A percentile compares a stretch with the other conserved stretches of the same genome.
Conservation (phyloP, 1,140 invertebrate genomes). For the Pachypeltis micranthus region DNA sequence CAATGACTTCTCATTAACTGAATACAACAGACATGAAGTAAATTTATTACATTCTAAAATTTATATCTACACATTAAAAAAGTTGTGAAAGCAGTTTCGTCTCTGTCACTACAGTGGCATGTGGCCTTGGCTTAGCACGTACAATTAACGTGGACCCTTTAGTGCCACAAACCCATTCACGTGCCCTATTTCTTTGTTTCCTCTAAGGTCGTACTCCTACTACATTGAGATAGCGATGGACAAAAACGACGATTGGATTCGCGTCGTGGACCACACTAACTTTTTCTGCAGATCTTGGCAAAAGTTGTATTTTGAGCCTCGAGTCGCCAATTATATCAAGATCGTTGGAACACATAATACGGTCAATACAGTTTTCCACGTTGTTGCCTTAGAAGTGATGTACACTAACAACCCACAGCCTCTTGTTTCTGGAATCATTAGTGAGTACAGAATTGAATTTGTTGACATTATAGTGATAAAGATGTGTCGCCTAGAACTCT, state of each 20-base stretch:
- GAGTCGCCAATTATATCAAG: conserved; percentile 80
- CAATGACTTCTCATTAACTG: no score
- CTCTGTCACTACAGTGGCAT: no score
- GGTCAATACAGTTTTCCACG: conserved; percentile 89
- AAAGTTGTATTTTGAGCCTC: conserved; percentile 77
- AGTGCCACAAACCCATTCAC: no score
- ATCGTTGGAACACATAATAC: conserved; percentile 92
- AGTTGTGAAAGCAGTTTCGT: no score
- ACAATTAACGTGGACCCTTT: no score
- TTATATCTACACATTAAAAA: no score
- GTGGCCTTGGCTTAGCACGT: no score
- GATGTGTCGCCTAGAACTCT: no score
- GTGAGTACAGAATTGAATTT: conserved; percentile 29
- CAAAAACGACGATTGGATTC: conserved; percentile 79
- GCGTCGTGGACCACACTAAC: conserved; percentile 79
- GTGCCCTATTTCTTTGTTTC: no score
- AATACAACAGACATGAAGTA: no score
- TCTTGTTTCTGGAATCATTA: conserved; percentile 53
- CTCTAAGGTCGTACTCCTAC: conserved; percentile 92
- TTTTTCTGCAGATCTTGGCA: conserved; percentile 95
- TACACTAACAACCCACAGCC: conserved; percentile 65
- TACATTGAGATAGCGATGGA: conserved; percentile 94
- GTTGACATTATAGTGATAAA: background rate
- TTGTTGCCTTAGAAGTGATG: conserved; percentile 81
- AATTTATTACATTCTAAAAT: no score